These are phyloP conservation scores for Ptyas mucosa DNA, from an alignment of 2,113 vertebrate species.

Conservation along the genomic window DNA sequence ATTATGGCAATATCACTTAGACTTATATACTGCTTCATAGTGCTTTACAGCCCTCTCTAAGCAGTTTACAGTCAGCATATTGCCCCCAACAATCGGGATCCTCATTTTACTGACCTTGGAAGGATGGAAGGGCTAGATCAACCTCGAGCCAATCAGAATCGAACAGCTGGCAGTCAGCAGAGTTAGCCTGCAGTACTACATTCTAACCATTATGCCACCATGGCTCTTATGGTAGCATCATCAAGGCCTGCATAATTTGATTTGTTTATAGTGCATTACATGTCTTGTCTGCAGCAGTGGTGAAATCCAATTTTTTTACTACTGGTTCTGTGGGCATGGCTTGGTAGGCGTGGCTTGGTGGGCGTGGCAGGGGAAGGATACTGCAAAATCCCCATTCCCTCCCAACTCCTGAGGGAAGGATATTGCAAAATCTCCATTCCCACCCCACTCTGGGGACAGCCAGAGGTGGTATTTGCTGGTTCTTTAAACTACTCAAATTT, in stretches of 20 bases:
- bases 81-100: not conserved
- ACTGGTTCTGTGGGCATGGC: too few species aligned
- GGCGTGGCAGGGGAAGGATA: too few species aligned
- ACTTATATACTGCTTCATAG: not conserved
- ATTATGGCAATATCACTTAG: not conserved
- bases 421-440: too few species aligned
- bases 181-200: not conserved
- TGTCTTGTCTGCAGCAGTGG: not conserved
- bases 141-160: not conserved
- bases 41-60: not conserved
- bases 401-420: too few species aligned
- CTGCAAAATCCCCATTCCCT: too few species aligned
- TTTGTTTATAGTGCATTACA: not conserved
- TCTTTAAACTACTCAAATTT: too few species aligned
- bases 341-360: too few species aligned
- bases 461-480: too few species aligned
- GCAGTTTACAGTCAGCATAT: not conserved
- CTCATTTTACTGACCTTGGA: not conserved
- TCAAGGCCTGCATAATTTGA: not conserved
- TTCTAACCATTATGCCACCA: not conserved
- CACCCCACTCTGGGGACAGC: too few species aligned
- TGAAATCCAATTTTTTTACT: too few species aligned
- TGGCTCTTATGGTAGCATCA: not conserved
- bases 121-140: not conserved
- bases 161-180: not conserved